Percentiles rank a stretch among this genome's conserved stretches.
Evolutionary conservation across 2,888 invertebrate genomes (phyloP).

Genomic region (Macrophya annulata): DNA sequence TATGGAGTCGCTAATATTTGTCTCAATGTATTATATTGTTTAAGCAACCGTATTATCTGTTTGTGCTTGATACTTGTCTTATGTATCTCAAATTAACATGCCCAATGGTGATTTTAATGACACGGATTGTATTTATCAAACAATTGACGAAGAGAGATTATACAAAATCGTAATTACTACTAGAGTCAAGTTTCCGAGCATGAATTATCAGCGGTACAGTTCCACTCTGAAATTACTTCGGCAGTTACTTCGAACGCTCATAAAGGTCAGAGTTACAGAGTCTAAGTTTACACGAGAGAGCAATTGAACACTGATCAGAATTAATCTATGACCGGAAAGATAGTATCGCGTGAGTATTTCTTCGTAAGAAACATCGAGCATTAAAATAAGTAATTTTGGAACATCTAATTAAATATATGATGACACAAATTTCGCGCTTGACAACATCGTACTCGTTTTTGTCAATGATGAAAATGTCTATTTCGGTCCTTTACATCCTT

Average conservation of each 20-base stretch:
- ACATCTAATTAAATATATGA: neutral
- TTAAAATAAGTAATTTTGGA: neutral
- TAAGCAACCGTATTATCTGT: no score
- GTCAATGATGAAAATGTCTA: neutral
- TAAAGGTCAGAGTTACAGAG: constrained; percentile 34
- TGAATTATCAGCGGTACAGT: constrained; percentile 29
- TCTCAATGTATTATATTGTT: no score
- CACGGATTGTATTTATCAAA: neutral
- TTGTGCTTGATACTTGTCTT: no score
- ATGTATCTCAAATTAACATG: no score
- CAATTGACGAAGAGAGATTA: neutral
- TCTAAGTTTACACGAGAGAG: constrained; percentile 23
- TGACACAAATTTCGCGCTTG: neutral
- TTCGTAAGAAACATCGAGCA: neutral
- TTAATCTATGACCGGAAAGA: neutral
- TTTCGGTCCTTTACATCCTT: neutral
- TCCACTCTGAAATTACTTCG: constrained; percentile 20
- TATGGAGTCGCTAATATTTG: no score
- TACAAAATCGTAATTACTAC: neutral
- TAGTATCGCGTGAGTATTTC: neutral
- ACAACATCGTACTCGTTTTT: no score
- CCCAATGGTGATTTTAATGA: neutral
- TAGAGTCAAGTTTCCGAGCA: neutral
- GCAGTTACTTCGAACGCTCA: constrained; percentile 4
- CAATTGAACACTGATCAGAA: neutral